Evolutionary conservation across 2,797 vertebrate genomes (phyloP).

Genomic region (Anabacerthia variegaticeps): DNA sequence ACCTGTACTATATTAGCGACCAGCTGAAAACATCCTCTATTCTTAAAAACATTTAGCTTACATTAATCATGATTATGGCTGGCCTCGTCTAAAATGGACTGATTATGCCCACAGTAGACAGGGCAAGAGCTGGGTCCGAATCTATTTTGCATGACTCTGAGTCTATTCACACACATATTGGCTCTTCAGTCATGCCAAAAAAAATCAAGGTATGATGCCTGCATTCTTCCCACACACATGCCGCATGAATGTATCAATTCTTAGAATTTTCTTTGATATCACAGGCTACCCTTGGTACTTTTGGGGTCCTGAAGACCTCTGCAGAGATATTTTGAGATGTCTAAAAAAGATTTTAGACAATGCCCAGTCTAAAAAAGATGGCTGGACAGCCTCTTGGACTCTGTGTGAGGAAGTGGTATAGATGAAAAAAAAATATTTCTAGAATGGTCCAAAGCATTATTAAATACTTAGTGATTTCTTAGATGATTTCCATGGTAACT

Average conservation of each 20-base stretch:
- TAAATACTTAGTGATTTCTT: background rate
- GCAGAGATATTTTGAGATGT: background rate
- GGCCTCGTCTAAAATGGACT: rapidly evolving
- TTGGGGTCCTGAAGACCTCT: background rate
- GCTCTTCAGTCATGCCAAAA: background rate
- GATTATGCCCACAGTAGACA: background rate
- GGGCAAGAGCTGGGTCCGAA: background rate
- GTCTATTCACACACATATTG: background rate
- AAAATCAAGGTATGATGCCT: background rate
- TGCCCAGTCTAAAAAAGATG: too few relatives aligned
- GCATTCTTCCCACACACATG: rapidly evolving
- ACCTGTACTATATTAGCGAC: background rate
- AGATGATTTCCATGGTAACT: background rate
- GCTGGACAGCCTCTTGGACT: background rate
- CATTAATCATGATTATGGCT: rapidly evolving
- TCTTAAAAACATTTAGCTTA: background rate
- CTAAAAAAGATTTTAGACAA: background rate
- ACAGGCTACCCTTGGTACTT: background rate
- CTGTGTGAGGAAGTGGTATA: background rate
- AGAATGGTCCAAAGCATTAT: background rate
- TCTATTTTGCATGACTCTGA: background rate
- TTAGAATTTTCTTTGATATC: background rate
- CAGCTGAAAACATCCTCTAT: background rate
- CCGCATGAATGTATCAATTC: background rate
- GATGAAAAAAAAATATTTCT: background rate